Evolutionary conservation across 1,140 invertebrate species (phyloP).

Genomic region (Leptoteleia sp.): DNA sequence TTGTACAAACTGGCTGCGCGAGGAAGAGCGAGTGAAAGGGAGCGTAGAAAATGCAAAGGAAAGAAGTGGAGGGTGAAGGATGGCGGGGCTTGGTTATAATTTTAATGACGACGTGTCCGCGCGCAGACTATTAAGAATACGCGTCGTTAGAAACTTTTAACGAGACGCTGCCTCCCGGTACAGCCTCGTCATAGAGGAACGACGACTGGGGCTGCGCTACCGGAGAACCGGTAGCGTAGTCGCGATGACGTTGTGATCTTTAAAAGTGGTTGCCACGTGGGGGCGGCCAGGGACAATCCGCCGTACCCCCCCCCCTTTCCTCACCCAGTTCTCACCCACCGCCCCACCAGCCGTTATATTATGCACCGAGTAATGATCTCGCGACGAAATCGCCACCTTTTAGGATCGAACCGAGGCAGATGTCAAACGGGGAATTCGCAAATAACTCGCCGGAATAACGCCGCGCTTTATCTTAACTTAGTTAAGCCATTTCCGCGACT

Average conservation of each 20-base stretch:
- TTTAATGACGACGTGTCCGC: slow-evolving; percentile 82
- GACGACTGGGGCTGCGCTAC: slow-evolving; percentile 38
- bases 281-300: slow-evolving; percentile 15
- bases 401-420: slow-evolving; percentile 2
- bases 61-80: slow-evolving; percentile 60
- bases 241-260: slow-evolving; percentile 58
- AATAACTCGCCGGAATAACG: slow-evolving; percentile 24
- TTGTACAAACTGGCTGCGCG: slow-evolving; percentile 50
- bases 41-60: slow-evolving; percentile 61
- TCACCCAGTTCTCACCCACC: too few relatives aligned
- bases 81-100: slow-evolving; percentile 79
- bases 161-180: slow-evolving; percentile 74
- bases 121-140: slow-evolving; percentile 82
- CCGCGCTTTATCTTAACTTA: slow-evolving; percentile 24
- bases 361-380: slow-evolving; percentile 81
- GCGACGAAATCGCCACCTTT: slow-evolving; percentile 74
- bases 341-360: too few relatives aligned
- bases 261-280: slow-evolving; percentile 47
- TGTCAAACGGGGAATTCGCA: background rate
- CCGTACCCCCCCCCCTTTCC: too few relatives aligned
- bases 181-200: slow-evolving; percentile 59
- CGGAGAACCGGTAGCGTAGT: slow-evolving; percentile 45
- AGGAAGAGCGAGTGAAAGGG: slow-evolving; percentile 61
- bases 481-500: slow-evolving; percentile 45
- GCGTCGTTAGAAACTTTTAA: slow-evolving; percentile 82